These are phyloP conservation scores for Pogoniulus pusillus DNA, from an alignment of 2,797 vertebrate genomes.

Conservation along the genomic window DNA sequence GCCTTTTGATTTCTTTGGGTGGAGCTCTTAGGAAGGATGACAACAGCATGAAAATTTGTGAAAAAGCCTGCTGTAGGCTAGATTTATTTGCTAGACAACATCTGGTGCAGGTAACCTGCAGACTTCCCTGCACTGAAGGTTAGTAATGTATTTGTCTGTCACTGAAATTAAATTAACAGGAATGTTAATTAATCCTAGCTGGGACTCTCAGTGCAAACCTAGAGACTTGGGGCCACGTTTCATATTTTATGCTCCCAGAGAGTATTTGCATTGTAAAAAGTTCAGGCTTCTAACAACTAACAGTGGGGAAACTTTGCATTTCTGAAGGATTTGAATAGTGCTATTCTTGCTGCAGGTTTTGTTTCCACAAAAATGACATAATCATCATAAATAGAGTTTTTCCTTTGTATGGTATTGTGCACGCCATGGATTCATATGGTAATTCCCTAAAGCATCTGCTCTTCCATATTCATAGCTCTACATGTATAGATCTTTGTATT, in stretches of 20 bases:
- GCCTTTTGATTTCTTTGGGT: not conserved
- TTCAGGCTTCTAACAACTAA: not conserved
- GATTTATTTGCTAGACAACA: not conserved
- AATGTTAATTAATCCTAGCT: not conserved
- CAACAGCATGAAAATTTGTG: not conserved
- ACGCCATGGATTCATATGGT: conserved; percentile 1
- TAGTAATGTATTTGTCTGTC: conserved; percentile 3
- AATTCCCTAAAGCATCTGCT: conserved; percentile 48
- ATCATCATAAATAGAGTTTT: conserved; percentile 19
- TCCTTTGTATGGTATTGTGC: not conserved
- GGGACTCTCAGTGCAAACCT: not conserved
- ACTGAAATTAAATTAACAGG: not conserved
- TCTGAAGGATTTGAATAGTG: conserved; percentile 18
- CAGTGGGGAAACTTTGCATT: not conserved
- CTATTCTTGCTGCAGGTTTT: conserved; percentile 35
- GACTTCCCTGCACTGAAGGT: not conserved
- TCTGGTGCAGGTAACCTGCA: not conserved
- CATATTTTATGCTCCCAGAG: not conserved
- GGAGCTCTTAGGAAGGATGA: not conserved
- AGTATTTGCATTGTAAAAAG: conserved; percentile 21
- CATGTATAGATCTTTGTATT: not conserved
- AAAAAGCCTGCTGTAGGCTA: not conserved
- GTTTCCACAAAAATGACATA: conserved; percentile 42
- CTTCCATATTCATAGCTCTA: conserved; percentile 41
- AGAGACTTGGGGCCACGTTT: not conserved